Percentiles rank a stretch among this genome's conserved stretches.
These are phyloP conservation scores for human DNA, from an alignment of 2,113 vertebrate species.

Conservation along the genomic window DNA sequence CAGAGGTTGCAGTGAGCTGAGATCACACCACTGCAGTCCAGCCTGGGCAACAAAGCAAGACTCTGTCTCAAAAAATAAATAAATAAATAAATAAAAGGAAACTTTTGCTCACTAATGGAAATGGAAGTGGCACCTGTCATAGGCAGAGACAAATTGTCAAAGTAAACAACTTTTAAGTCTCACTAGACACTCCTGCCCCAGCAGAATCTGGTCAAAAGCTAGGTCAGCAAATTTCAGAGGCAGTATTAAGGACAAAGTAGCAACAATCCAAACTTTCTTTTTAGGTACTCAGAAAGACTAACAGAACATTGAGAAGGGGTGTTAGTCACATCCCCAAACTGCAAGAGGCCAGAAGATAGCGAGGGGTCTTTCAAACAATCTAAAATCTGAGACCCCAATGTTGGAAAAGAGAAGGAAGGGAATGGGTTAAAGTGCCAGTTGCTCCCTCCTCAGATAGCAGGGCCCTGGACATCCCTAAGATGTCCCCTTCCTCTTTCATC, in stretches of 20 bases:
- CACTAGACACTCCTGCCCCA: accelerated
- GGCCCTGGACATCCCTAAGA: accelerated
- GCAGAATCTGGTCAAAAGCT: background rate
- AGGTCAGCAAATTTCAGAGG: background rate
- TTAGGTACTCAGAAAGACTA: background rate
- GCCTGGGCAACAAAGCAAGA: too few relatives aligned
- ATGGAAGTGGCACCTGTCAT: background rate
- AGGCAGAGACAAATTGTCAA: background rate
- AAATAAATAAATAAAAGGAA: background rate
- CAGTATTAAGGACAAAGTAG: background rate
- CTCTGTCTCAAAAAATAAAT: too few relatives aligned
- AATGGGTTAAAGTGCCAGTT: too few relatives aligned
- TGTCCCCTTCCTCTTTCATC: too few relatives aligned
- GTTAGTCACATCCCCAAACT: background rate
- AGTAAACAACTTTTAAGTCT: background rate
- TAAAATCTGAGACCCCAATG: background rate
- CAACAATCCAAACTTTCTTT: background rate
- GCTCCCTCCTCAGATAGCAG: background rate
- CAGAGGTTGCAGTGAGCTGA: too few relatives aligned
- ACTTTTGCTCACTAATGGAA: background rate
- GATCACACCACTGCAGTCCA: too few relatives aligned
- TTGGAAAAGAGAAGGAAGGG: background rate
- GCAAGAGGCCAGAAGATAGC: background rate
- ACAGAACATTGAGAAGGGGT: background rate
- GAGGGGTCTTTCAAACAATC: background rate